These are phyloP conservation scores for Scomberomorus guttatus DNA, from an alignment of 2,797 vertebrate species.

Conservation along the genomic window DNA sequence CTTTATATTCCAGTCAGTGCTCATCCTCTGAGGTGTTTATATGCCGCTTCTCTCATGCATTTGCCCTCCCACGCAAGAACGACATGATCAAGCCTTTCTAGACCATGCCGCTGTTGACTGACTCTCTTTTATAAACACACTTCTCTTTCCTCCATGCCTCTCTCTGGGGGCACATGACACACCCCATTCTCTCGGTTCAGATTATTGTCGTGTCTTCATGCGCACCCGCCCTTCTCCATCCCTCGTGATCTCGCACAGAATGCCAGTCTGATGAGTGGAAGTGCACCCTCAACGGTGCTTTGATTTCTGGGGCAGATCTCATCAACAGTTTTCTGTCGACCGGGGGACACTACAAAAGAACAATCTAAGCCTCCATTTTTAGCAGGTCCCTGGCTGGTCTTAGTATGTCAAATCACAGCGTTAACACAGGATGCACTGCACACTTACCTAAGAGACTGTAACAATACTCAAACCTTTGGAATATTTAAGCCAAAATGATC, in stretches of 20 bases:
- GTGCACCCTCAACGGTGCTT: conserved; percentile 40
- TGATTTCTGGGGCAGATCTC: conserved; percentile 65
- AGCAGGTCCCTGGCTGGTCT: conserved; percentile 35
- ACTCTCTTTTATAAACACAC: conserved; percentile 18
- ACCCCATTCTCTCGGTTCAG: conserved; percentile 34
- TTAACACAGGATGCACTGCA: conserved; percentile 15
- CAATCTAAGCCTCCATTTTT: conserved; percentile 54
- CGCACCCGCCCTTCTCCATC: not conserved
- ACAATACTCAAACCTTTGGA: conserved; percentile 15
- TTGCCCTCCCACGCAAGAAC: conserved; percentile 33
- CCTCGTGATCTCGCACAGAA: conserved; percentile 12
- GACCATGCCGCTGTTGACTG: not conserved
- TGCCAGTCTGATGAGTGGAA: conserved; percentile 45
- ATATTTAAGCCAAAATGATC: conserved; percentile 30
- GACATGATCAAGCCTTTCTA: conserved; percentile 23
- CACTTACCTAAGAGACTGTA: conserved; percentile 19
- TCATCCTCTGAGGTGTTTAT: conserved; percentile 34
- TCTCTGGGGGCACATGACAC: conserved; percentile 35
- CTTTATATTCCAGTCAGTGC: conserved; percentile 35
- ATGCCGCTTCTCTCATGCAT: conserved; percentile 19
- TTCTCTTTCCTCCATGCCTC: not conserved
- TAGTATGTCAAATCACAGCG: conserved; percentile 39
- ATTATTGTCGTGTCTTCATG: conserved; percentile 9
- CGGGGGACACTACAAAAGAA: conserved; percentile 46
- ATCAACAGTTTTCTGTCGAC: conserved; percentile 49